Evolutionary conservation across 2,888 invertebrate genomes (phyloP), one percentile per base, ranked within the genome.

Genomic region (Ametastegia equiseti): DNA sequence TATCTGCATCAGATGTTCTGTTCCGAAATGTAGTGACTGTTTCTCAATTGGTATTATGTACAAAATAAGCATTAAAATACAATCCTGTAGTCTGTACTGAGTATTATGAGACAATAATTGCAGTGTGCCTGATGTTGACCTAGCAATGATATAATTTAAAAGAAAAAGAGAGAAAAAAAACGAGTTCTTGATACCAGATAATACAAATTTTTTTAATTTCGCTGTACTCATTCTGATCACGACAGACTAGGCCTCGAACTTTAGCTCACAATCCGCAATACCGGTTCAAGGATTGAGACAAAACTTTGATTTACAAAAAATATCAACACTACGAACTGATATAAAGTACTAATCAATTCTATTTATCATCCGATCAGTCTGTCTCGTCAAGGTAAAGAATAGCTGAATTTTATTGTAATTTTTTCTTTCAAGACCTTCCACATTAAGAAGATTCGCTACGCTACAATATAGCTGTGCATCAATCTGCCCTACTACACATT

Each of bases 1-100:
- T 67, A 71, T 45, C 27, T 45, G 47, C 42, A 27, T 47, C 23
- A n/a, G 27, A 45, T 39, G 67, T 39, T 67, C 15, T 0, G 33
- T 42, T 67, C 19, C 39, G 15, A 71, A 45, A 54, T 36, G 47
- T 50, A 54, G 36, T 33, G 33, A 60, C 5, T 27, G 42, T 36
- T 54, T 54, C 54, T 54, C 23, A 75, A 75, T 36, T 57, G 36
- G 39, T 54, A 54, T 75, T 75, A 75, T 54, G 7, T 75, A 75
- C 73, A 73, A 50, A 50, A 11, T n/a, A 73, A 73, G 73, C 73
- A 50, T 73, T 73, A 33, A 73, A 71, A 73, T 73, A 73, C 23
- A 73, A 39, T 50, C 50, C 33, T 33, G 33, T 57, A n/a, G 33
- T 36, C 75, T 75, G 54, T 54, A 54, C 75, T 36, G 54, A 75